Percentiles rank a stretch among this genome's conserved stretches.
phyloP scores from a whole-genome alignment of 2,797 vertebrate species.

The Catamblyrhynchus diadema region DNA sequence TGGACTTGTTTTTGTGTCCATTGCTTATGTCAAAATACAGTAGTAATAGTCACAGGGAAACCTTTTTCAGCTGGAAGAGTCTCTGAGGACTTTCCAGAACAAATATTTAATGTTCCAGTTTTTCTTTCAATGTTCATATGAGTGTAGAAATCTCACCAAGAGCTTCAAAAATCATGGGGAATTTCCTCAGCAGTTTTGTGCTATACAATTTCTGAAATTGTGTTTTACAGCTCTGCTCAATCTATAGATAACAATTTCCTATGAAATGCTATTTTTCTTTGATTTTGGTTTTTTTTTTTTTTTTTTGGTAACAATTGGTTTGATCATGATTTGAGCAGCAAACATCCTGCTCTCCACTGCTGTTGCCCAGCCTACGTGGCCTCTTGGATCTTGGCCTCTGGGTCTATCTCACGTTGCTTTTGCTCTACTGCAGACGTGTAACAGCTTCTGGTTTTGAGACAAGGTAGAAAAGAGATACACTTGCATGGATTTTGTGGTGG shows the following conservation, averaged over 20 bases:
- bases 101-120: not conserved
- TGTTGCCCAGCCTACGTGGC: not conserved
- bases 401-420: accelerated
- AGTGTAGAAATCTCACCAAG: not conserved
- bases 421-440: accelerated
- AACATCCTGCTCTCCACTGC: not conserved
- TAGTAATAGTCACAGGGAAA: not conserved
- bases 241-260: not conserved
- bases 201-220: not conserved
- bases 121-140: not conserved
- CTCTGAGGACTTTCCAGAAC: not conserved
- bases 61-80: not conserved
- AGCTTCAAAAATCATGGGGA: not conserved
- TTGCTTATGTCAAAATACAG: not conserved
- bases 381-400: not conserved
- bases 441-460: not conserved
- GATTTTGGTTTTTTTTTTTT: not conserved
- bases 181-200: not conserved
- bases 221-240: not conserved
- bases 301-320: not conserved
- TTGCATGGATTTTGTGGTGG: not conserved
- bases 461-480: not conserved
- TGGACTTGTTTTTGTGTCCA: accelerated
- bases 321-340: not conserved
- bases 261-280: not conserved